These are phyloP conservation scores for Neodiprion virginianus DNA, from an alignment of 1,140 invertebrate genomes.

Conservation along the genomic window DNA sequence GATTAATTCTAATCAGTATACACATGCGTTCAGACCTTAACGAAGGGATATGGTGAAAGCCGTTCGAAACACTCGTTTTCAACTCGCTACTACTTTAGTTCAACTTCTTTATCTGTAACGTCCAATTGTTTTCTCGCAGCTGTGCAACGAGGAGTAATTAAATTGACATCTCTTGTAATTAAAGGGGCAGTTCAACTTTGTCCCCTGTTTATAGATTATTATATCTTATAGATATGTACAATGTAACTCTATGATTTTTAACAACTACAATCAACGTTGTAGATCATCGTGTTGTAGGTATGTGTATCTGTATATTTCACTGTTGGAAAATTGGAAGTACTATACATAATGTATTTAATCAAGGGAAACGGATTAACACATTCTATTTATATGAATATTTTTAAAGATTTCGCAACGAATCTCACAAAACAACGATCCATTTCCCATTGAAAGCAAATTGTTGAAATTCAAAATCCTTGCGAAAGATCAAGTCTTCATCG, in stretches of 20 bases:
- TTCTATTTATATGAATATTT: no score
- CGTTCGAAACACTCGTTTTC: not conserved
- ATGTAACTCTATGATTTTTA: not conserved
- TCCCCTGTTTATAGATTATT: not conserved
- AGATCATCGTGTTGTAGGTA: not conserved
- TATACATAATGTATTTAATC: no score
- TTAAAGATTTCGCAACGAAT: no score
- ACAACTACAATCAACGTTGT: not conserved
- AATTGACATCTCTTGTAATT: not conserved
- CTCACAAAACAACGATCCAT: no score
- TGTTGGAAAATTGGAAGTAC: no score
- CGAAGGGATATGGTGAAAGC: slow-evolving; percentile 1
- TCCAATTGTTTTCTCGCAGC: not conserved
- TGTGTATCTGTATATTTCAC: not conserved
- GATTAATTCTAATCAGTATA: slow-evolving; percentile 8
- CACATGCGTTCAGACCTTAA: not conserved
- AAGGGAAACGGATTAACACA: no score
- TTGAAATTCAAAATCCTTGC: no score
- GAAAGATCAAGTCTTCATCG: no score
- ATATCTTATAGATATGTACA: not conserved
- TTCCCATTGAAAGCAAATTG: no score
- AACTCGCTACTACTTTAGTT: not conserved
- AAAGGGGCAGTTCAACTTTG: not conserved
- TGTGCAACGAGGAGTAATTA: not conserved
- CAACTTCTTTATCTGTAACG: not conserved